Evolutionary conservation across 2,113 vertebrate species (phyloP), one percentile per base, ranked within the genome.

Genomic region (Plotosus lineatus): DNA sequence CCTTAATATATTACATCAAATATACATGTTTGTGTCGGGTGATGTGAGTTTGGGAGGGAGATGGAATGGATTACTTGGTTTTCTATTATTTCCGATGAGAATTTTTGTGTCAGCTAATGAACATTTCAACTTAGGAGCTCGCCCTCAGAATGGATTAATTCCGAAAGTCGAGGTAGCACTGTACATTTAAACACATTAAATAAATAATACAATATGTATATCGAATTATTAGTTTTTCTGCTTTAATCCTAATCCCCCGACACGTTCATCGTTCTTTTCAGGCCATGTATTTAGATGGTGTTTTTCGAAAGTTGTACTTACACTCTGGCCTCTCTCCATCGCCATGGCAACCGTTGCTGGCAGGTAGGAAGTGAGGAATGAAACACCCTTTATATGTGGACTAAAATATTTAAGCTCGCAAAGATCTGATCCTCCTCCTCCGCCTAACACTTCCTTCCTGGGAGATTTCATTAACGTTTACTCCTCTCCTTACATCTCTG

Each of bases 351-450:
- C 87, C 87, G 80, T 50, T 79, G 73, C 69, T 79, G 80, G 78
- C 15, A 77, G 84, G 61, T 53, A 66, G 60, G 65, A 78, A 75
- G 81, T 73, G 79, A 85, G 82, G 48, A 76, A 86, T 78, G 73
- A 80, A 75, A 55, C 82, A 68, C 83, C 85, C 55, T 85, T 89
- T 85, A 89, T 89, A 82, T 86, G 80, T 82, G 84, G 77, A 82
- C 55, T 87, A 86, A 90, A 83, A 89, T 88, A 89, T 86, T 87
- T 83, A 90, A 86, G 88, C 89, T 88, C 87, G 84, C 56, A 81
- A 88, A 83, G 76, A 68, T 82, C 83, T 84, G 83, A 87, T 88
- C 85, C 85, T 65, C 85, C 85, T 65, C 80, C 61, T 76, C 72
- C 21, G 38, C n/a, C 31, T 56, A 82, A 83, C 65, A 73, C 71